These are phyloP conservation scores for Labeo catla DNA, from an alignment of 2,113 vertebrate species.

Conservation along the genomic window DNA sequence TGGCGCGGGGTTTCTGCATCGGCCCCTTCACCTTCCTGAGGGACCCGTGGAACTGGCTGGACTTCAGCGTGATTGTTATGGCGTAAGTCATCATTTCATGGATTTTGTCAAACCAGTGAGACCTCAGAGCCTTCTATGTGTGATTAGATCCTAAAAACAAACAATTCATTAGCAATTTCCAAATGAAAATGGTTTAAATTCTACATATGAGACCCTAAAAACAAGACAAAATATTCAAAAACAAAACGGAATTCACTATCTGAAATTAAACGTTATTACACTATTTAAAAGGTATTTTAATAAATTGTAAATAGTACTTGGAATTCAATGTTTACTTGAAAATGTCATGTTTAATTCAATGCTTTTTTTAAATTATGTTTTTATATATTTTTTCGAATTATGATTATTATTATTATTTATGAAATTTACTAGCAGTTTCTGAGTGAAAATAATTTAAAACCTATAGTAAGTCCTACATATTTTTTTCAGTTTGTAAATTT, in stretches of 20 bases:
- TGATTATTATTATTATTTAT: too few relatives aligned
- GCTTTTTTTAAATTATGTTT: too few relatives aligned
- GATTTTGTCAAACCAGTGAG: not conserved
- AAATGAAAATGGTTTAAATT: not conserved
- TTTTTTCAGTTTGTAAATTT: too few relatives aligned
- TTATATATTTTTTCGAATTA: too few relatives aligned
- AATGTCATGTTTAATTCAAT: too few relatives aligned
- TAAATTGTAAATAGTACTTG: too few relatives aligned
- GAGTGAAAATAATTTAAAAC: too few relatives aligned
- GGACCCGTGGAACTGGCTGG: constrained; percentile 98
- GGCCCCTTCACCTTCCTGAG: constrained; percentile 96
- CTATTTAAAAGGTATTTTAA: too few relatives aligned
- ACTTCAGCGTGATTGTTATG: constrained; percentile 98
- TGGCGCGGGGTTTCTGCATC: constrained; percentile 95
- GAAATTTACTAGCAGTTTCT: too few relatives aligned
- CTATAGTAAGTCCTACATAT: too few relatives aligned
- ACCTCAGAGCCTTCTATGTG: not conserved
- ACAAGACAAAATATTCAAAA: not conserved
- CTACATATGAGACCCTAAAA: not conserved
- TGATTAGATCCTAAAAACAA: not conserved
- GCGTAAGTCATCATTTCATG: constrained; percentile 82
- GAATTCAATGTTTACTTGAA: too few relatives aligned
- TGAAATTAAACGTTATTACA: too few relatives aligned
- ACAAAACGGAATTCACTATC: not conserved
- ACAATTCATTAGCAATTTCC: not conserved